These are phyloP conservation scores for Cyaniris semiargus DNA, from an alignment of 2,888 invertebrate genomes.

Conservation along the genomic window DNA sequence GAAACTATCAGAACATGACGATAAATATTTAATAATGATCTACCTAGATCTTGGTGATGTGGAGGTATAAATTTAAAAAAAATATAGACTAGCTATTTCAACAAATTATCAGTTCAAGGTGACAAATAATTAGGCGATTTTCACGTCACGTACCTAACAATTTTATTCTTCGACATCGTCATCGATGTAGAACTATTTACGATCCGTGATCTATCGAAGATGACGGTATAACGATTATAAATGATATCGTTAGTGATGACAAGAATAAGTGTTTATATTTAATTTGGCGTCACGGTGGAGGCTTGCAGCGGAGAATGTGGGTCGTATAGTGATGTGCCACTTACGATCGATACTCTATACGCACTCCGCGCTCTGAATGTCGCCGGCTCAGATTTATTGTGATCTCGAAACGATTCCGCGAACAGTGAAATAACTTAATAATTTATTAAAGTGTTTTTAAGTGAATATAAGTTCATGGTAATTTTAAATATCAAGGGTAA, in stretches of 20 bases:
- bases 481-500: too few species aligned
- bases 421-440: too few species aligned
- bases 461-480: too few species aligned
- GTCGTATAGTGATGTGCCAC: constrained; percentile 56
- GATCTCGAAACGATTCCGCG: constrained; percentile 35
- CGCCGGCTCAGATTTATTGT: constrained; percentile 54
- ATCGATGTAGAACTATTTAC: too few species aligned
- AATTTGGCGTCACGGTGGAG: constrained; percentile 21
- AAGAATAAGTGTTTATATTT: background rate
- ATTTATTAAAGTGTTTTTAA: too few species aligned
- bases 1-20: constrained; percentile 21
- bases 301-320: constrained; percentile 65
- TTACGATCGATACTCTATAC: constrained; percentile 74
- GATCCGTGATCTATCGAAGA: background rate
- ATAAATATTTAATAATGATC: constrained; percentile 15
- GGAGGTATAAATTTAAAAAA: background rate
- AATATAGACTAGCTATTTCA: background rate
- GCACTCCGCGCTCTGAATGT: constrained; percentile 66
- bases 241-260: constrained; percentile 8
- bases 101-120: too few species aligned
- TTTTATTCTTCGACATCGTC: too few species aligned
- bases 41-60: background rate
- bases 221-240: constrained; percentile 6
- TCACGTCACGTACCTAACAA: too few species aligned
- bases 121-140: too few species aligned